Evolutionary conservation across 1,140 invertebrate species (phyloP).

Genomic region (Vanessa tameamea): DNA sequence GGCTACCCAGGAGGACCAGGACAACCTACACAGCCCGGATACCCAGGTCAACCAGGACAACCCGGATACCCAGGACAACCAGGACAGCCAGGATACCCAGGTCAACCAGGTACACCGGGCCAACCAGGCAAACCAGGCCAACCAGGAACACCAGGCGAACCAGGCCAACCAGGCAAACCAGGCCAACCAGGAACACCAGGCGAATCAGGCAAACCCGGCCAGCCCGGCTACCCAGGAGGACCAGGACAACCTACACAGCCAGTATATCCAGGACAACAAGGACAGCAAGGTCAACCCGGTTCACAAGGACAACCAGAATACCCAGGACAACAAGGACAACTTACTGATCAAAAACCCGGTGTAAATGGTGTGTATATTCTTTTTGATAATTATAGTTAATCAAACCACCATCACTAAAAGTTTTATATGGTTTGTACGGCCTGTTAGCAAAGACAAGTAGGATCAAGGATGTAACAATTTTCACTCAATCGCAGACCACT

Average conservation of each 20-base stretch:
- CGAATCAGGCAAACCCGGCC: constrained; percentile 29
- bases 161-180: constrained; percentile 24
- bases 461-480: no score
- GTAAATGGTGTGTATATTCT: constrained; percentile 15
- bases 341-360: constrained; percentile 31
- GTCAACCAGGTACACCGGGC: constrained; percentile 42
- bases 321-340: constrained; percentile 37
- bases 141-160: constrained; percentile 35
- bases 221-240: constrained; percentile 35
- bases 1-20: constrained; percentile 35
- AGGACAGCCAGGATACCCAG: constrained; percentile 49
- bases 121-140: constrained; percentile 34
- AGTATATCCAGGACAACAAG: constrained; percentile 39
- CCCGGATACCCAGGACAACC: constrained; percentile 36
- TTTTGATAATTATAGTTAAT: background rate
- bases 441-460: no score
- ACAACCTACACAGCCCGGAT: constrained; percentile 37
- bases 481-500: no score
- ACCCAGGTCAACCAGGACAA: constrained; percentile 48
- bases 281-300: background rate
- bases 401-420: no score
- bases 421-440: no score
- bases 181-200: constrained; percentile 39
- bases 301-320: constrained; percentile 27
- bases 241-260: constrained; percentile 30